A percentile compares a stretch with the other conserved stretches of the same genome.
Evolutionary conservation across 2,113 vertebrate genomes (phyloP).

Genomic region (Alectura lathami): DNA sequence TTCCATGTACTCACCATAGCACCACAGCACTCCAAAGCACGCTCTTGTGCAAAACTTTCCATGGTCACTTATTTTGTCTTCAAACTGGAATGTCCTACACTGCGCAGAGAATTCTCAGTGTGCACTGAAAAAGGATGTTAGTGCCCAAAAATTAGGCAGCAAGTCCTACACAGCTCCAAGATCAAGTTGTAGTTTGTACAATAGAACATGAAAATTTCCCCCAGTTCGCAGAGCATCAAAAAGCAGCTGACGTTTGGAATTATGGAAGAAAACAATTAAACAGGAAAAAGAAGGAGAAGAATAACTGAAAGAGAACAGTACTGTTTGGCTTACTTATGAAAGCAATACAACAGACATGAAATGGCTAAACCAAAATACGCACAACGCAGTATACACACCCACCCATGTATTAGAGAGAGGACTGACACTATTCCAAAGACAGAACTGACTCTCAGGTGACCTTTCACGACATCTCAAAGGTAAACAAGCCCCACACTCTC

Average conservation of each 20-base stretch:
- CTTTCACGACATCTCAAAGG: not conserved
- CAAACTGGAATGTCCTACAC: not conserved
- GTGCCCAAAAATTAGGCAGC: not conserved
- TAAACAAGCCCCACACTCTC: not conserved
- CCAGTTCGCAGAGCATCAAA: not conserved
- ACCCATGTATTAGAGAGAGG: fast-evolving
- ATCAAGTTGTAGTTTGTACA: not conserved
- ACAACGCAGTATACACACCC: not conserved
- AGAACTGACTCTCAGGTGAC: not conserved
- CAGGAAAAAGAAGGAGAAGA: not conserved
- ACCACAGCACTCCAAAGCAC: not conserved
- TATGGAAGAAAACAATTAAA: not conserved
- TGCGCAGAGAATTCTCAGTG: not conserved
- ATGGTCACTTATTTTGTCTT: not conserved
- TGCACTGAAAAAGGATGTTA: not conserved
- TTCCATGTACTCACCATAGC: not conserved
- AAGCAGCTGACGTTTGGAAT: not conserved
- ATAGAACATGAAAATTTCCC: not conserved
- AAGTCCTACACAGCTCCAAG: not conserved
- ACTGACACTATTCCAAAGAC: not conserved
- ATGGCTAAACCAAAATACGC: not conserved
- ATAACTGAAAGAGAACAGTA: not conserved
- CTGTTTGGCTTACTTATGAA: not conserved
- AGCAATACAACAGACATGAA: not conserved
- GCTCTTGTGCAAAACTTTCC: not conserved